phyloP scores from a whole-genome alignment of 1,140 invertebrate species.

The Oncopodura yosiiana region DNA sequence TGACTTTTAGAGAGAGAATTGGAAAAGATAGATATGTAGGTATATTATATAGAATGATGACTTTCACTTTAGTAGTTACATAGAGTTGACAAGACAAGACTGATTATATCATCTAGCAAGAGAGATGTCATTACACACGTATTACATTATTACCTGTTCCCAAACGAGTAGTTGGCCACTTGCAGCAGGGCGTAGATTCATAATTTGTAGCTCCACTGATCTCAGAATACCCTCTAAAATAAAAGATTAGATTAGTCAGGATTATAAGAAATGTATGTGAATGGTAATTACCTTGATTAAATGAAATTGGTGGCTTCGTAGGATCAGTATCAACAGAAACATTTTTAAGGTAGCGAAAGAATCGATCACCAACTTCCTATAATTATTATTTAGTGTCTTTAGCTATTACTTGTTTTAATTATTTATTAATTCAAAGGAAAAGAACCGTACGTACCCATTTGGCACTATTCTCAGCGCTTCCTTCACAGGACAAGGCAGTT shows the following conservation, averaged over 20 bases:
- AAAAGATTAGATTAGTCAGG: no score
- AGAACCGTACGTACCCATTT: conserved; percentile 58
- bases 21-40: no score
- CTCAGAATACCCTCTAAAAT: conserved; percentile 80
- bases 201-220: conserved; percentile 78
- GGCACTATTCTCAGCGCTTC: conserved; percentile 50
- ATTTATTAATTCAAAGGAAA: background rate
- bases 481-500: conserved; percentile 70
- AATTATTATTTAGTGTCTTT: background rate
- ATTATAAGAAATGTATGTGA: conserved; percentile 77
- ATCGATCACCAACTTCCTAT: conserved; percentile 58
- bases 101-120: no score
- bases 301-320: conserved; percentile 13
- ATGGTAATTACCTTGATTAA: conserved; percentile 61
- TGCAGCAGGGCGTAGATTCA: conserved; percentile 64
- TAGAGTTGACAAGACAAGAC: no score
- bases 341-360: conserved; percentile 67
- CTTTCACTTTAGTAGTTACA: no score
- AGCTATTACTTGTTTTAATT: background rate
- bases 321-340: conserved; percentile 43
- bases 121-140: no score
- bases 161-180: conserved; percentile 66
- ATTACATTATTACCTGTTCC: conserved; percentile 87
- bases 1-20: no score
- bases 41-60: no score